Conservation (phyloP, 1,140 invertebrate species). For the Eriocheir sinensis region DNA sequence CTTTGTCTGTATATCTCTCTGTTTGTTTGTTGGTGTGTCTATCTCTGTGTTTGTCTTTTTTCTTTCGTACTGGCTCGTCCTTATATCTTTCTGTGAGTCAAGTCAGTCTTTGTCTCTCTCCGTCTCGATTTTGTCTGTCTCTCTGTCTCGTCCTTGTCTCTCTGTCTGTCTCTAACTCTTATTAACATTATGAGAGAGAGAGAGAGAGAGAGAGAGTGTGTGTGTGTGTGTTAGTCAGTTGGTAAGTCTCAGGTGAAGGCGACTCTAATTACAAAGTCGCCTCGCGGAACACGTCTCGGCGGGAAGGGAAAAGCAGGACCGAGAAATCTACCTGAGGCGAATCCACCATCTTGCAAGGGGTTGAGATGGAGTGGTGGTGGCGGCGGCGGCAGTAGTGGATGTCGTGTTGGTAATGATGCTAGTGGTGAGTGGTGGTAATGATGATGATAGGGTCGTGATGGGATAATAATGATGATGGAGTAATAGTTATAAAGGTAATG, state of each 20-base stretch:
- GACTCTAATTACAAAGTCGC: not conserved
- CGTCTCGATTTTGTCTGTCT: no score
- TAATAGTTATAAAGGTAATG: no score
- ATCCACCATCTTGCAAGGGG: no score
- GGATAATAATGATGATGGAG: no score
- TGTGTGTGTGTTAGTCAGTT: no score
- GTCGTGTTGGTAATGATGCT: no score
- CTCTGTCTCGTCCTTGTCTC: not conserved
- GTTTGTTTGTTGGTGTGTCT: not conserved
- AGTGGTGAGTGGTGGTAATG: no score
- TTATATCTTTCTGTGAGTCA: not conserved
- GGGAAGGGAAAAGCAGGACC: not conserved
- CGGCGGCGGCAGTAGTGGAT: no score
- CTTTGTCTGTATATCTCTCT: not conserved
- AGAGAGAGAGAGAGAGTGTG: constrained; percentile 20
- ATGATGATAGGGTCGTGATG: no score
- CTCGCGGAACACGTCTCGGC: not conserved
- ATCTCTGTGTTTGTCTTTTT: no score
- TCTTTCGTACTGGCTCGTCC: not conserved
- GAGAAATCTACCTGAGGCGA: not conserved
- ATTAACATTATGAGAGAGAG: not conserved
- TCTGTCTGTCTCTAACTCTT: not conserved
- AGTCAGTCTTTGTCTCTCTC: no score
- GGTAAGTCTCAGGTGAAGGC: not conserved
- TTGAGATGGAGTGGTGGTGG: not conserved